phyloP scores from a whole-genome alignment of 2,797 vertebrate genomes.

The Varecia variegata region DNA sequence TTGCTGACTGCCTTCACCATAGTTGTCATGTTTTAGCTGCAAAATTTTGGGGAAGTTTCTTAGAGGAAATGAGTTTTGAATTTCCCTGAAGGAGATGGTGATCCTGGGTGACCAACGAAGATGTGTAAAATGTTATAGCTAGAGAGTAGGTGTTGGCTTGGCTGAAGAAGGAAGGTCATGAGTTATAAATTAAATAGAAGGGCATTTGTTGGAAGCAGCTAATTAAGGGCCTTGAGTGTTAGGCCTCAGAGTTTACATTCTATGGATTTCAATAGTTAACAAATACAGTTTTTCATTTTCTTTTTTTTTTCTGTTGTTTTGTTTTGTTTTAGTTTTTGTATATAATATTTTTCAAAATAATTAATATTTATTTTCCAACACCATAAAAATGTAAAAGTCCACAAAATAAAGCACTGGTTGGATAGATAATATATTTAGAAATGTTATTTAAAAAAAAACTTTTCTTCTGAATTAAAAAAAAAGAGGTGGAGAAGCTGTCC shows the following conservation, averaged over 20 bases:
- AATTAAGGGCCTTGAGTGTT: neutral
- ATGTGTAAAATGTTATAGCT: neutral
- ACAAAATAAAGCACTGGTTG: neutral
- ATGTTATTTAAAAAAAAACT: neutral
- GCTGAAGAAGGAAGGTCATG: neutral
- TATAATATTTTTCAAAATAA: neutral
- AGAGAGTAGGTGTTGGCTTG: neutral
- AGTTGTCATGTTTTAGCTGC: neutral
- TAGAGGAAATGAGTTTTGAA: neutral
- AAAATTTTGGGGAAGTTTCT: neutral
- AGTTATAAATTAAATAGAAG: neutral
- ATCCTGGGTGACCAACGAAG: neutral
- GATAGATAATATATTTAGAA: slow-evolving; percentile 8
- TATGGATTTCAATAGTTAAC: neutral
- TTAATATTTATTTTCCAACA: neutral
- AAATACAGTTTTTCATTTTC: neutral
- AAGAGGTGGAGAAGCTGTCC: slow-evolving; percentile 47
- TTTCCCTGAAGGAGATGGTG: neutral
- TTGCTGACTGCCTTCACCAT: neutral
- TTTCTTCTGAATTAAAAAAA: slow-evolving; percentile 45
- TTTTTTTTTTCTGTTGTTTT: neutral
- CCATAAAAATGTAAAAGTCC: neutral
- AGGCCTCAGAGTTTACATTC: neutral
- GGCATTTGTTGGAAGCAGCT: neutral
- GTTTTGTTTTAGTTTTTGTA: neutral